These are phyloP conservation scores for Gallinago solitaria DNA, from an alignment of 2,797 vertebrate species.

Conservation along the genomic window DNA sequence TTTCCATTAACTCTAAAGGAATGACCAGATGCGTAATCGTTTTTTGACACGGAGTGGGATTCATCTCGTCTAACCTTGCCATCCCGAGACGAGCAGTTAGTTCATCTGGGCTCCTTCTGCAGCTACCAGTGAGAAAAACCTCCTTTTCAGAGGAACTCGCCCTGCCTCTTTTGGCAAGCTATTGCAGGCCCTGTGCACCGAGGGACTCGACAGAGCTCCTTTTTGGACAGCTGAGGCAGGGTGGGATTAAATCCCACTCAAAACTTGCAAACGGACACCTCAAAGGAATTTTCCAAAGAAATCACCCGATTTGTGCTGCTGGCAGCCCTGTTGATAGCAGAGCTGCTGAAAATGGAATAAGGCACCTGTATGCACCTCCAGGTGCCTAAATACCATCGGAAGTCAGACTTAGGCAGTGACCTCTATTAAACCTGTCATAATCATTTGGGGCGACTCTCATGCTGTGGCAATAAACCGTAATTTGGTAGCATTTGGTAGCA, in stretches of 20 bases:
- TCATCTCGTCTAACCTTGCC: conserved; percentile 36
- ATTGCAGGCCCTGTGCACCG: not conserved
- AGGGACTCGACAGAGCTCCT: not conserved
- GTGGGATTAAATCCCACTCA: not conserved
- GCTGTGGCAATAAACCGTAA: not conserved
- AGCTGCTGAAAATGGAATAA: not conserved
- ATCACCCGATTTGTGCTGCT: not conserved
- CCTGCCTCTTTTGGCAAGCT: not conserved
- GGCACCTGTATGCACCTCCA: not conserved
- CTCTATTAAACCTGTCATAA: not conserved
- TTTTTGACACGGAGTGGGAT: not conserved
- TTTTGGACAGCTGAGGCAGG: not conserved
- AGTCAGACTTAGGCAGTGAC: not conserved
- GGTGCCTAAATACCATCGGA: not conserved
- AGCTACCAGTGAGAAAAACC: not conserved
- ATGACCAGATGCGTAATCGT: not conserved
- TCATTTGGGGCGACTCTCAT: not conserved
- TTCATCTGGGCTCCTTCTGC: not conserved
- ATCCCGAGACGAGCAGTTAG: not conserved
- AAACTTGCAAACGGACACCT: not conserved
- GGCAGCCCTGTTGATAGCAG: not conserved
- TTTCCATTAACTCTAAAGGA: conserved; percentile 32
- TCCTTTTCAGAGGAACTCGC: not conserved
- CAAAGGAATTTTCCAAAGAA: not conserved
- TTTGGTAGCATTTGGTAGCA: not conserved